Percentiles rank a stretch among this genome's conserved stretches.
Conservation (phyloP, 2,888 invertebrate species). For the Andrena bucephala region DNA sequence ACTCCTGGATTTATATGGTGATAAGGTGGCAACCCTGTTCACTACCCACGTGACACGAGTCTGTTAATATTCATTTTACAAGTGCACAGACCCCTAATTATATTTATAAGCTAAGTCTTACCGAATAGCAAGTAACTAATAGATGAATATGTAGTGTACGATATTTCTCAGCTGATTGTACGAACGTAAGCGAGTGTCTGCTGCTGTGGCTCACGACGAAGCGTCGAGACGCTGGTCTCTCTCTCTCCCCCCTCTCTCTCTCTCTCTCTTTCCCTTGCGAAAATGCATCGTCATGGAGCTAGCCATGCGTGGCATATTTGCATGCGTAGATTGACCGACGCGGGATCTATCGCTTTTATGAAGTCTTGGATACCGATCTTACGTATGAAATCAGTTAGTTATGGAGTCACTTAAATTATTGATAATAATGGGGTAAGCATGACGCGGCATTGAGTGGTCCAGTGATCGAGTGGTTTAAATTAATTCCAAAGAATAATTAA, state of each 20-base stretch:
- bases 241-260: neutral
- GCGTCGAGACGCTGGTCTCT: conserved; percentile 12
- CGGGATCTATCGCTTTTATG: conserved; percentile 12
- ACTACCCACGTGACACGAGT: no score
- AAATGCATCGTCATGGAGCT: conserved; percentile 42
- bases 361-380: neutral
- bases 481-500: no score
- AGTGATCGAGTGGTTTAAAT: neutral
- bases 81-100: no score
- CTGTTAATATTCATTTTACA: no score
- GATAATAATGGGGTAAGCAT: neutral
- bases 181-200: conserved; percentile 8
- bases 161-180: no score
- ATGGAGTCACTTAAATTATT: conserved; percentile 11
- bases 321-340: conserved; percentile 39
- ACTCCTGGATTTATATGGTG: no score
- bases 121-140: no score
- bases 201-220: neutral
- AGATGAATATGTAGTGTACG: no score
- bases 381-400: neutral
- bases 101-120: no score
- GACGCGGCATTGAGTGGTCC: no score
- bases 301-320: conserved; percentile 34
- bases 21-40: no score
- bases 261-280: neutral